Conservation (phyloP, 2,888 invertebrate genomes). For the Sesia bembeciformis region DNA sequence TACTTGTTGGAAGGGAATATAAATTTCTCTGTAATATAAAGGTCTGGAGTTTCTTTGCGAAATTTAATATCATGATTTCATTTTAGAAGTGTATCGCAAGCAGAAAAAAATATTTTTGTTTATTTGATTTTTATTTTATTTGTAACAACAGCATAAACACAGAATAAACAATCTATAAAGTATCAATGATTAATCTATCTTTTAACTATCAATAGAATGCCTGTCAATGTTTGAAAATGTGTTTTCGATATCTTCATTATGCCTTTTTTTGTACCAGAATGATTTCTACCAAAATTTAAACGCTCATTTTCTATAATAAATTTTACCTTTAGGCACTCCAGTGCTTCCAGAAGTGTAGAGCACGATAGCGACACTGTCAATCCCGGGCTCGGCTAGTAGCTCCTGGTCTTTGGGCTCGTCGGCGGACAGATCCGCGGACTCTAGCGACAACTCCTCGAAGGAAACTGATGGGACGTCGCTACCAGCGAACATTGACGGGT, state of each 20-base stretch:
- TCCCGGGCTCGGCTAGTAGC: conserved; percentile 40
- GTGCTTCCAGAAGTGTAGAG: conserved; percentile 93
- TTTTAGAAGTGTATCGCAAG: no score
- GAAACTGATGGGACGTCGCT: conserved; percentile 51
- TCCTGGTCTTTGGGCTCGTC: conserved; percentile 51
- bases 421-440: conserved; percentile 49
- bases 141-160: no score
- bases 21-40: no score
- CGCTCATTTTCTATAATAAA: neutral
- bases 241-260: neutral
- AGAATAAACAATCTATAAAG: no score
- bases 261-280: neutral
- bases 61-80: no score
- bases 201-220: no score
- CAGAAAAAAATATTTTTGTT: neutral
- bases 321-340: conserved; percentile 86
- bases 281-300: neutral
- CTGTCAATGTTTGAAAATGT: neutral
- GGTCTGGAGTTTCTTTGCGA: no score
- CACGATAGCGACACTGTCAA: conserved; percentile 78
- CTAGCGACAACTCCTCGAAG: conserved; percentile 63
- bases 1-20: no score
- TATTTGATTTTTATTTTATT: neutral
- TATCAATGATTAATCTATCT: no score
- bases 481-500: conserved; percentile 45